Conservation (phyloP, 2,888 invertebrate genomes). For the Epinotia ramella region DNA sequence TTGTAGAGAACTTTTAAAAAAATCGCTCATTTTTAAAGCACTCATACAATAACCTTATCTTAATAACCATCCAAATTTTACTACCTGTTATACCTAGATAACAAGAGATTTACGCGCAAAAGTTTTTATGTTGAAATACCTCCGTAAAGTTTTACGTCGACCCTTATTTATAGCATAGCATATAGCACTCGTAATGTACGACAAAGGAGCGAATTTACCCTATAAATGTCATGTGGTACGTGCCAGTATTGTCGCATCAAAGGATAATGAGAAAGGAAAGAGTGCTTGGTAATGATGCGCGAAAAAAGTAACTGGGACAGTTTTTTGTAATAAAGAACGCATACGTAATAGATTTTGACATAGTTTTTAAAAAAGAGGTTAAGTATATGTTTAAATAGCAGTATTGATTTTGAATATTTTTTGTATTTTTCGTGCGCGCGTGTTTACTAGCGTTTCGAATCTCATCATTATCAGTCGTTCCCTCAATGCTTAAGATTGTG, state of each 20-base stretch:
- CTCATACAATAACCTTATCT: constrained; percentile 32
- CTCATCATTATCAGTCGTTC: too few relatives aligned
- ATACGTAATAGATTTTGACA: not conserved
- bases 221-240: constrained; percentile 37
- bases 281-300: not conserved
- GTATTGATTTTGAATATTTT: too few relatives aligned
- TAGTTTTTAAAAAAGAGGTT: not conserved
- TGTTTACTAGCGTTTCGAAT: too few relatives aligned
- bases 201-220: constrained; percentile 35
- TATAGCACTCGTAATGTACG: constrained; percentile 25
- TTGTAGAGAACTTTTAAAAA: not conserved
- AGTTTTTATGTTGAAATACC: constrained; percentile 43
- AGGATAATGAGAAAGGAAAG: constrained; percentile 4
- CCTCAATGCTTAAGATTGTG: too few relatives aligned
- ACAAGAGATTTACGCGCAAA: constrained; percentile 41
- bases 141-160: constrained; percentile 35
- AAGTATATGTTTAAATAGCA: too few relatives aligned
- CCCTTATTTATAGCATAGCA: constrained; percentile 30
- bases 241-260: constrained; percentile 13
- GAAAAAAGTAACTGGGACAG: not conserved
- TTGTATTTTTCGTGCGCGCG: too few relatives aligned
- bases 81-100: constrained; percentile 27
- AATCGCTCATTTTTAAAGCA: constrained; percentile 6
- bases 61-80: constrained; percentile 37
- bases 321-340: not conserved